Conservation (phyloP, 2,113 vertebrate species). For the Actenoides hombroni region DNA sequence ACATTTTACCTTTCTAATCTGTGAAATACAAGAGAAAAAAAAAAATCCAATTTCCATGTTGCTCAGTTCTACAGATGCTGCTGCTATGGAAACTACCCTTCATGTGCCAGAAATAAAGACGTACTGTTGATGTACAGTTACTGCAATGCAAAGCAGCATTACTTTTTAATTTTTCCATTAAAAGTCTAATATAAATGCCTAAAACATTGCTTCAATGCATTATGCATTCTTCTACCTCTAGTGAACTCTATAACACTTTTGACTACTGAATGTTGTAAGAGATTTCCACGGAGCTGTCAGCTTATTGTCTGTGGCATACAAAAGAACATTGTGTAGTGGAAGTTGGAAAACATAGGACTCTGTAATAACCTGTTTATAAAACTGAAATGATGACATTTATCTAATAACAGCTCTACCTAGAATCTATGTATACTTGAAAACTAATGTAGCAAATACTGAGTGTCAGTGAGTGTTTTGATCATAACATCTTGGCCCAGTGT, state of each 20-base stretch:
- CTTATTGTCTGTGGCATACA: constrained; percentile 47
- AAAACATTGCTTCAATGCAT: constrained; percentile 54
- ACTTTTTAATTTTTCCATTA: constrained; percentile 70
- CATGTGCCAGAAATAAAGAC: constrained; percentile 67
- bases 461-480: background rate
- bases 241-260: constrained; percentile 22
- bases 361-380: constrained; percentile 30
- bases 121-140: constrained; percentile 54
- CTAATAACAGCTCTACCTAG: constrained; percentile 1
- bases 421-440: background rate
- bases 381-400: constrained; percentile 38
- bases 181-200: constrained; percentile 63
- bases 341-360: constrained; percentile 2
- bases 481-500: background rate
- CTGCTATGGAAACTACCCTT: constrained; percentile 71
- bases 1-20: constrained; percentile 20
- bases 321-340: constrained; percentile 43
- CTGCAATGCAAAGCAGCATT: constrained; percentile 65
- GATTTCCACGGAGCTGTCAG: constrained; percentile 44
- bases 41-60: constrained; percentile 40
- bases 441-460: background rate
- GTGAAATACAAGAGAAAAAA: constrained; percentile 15
- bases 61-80: constrained; percentile 49
- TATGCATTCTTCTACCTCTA: constrained; percentile 50
- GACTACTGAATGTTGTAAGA: background rate